Conservation (phyloP, 2,797 vertebrate species). For the Orientallactaga sibirica region DNA sequence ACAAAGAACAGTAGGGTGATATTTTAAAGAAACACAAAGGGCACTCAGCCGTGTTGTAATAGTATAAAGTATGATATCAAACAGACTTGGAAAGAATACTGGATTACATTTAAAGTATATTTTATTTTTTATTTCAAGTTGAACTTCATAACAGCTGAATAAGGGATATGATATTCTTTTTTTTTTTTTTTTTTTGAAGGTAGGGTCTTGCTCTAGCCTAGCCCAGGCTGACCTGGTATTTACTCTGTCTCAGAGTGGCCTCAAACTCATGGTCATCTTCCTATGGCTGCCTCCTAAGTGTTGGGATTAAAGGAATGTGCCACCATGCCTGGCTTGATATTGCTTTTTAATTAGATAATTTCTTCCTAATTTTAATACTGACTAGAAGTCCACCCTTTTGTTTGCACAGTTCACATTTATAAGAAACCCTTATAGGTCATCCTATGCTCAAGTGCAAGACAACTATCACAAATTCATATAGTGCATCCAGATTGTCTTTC, state of each 20-base stretch:
- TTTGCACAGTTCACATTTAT: conserved; percentile 41
- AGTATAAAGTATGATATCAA: conserved; percentile 25
- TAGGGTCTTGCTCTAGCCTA: too few species aligned
- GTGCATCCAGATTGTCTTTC: conserved; percentile 59
- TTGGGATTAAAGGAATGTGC: too few species aligned
- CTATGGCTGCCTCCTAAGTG: too few species aligned
- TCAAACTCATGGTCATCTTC: too few species aligned
- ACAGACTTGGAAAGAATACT: conserved; percentile 47
- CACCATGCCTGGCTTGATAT: not conserved
- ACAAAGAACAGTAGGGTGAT: conserved; percentile 13
- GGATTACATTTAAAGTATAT: conserved; percentile 56
- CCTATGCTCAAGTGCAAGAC: conserved; percentile 25
- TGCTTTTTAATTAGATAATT: conserved; percentile 76
- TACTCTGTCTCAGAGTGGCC: too few species aligned
- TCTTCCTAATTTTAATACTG: conserved; percentile 66
- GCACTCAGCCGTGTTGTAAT: conserved; percentile 15
- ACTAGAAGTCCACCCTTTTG: conserved; percentile 52
- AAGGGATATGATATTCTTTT: conserved; percentile 66
- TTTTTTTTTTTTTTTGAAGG: too few species aligned
- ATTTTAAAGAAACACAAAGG: conserved; percentile 65
- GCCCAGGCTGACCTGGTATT: too few species aligned
- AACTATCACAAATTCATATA: conserved; percentile 17
- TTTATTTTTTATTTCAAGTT: conserved; percentile 71
- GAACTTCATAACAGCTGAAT: conserved; percentile 68
- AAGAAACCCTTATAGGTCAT: conserved; percentile 65